Evolutionary conservation across 2,113 vertebrate genomes (phyloP).

Genomic region (Microcebus jonahi): DNA sequence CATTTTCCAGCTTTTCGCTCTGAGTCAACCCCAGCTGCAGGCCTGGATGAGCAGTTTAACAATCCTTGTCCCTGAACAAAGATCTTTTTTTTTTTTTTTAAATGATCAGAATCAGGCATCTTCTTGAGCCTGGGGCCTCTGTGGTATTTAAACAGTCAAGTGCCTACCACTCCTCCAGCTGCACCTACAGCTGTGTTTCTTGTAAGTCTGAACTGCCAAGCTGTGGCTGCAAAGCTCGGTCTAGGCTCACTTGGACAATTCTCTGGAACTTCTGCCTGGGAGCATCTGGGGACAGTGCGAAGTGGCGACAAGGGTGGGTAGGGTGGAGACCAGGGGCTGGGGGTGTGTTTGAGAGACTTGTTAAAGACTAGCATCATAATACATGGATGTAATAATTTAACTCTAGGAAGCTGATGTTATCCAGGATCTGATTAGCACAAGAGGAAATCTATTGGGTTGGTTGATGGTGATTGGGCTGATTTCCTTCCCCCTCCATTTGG

Average conservation of each 20-base stretch:
- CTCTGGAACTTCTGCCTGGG: neutral
- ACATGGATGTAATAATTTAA: constrained; percentile 68
- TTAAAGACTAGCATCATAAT: constrained; percentile 67
- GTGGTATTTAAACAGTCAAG: constrained; percentile 85
- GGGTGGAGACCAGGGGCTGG: neutral
- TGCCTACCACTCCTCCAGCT: constrained; percentile 85
- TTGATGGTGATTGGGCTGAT: constrained; percentile 42
- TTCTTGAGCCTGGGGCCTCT: constrained; percentile 86
- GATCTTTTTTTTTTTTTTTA: constrained; percentile 45
- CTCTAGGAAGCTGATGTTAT: constrained; percentile 79
- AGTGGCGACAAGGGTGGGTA: neutral
- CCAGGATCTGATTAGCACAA: constrained; percentile 78
- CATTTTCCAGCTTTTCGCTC: constrained; percentile 82
- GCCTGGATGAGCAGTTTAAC: constrained; percentile 87
- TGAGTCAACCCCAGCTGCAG: constrained; percentile 88
- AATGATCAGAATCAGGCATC: constrained; percentile 84
- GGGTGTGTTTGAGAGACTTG: neutral
- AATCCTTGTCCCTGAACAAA: constrained; percentile 77
- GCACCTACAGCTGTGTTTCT: constrained; percentile 84
- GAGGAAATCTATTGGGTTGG: constrained; percentile 81
- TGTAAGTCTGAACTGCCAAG: constrained; percentile 44
- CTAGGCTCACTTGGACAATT: neutral
- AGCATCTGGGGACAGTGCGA: constrained; percentile 1
- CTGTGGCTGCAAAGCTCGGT: neutral
- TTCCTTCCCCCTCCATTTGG: constrained; percentile 79